Base-by-base conservation (phyloP, 2,888 invertebrate species). In the Melieria crassipennis region DNA sequence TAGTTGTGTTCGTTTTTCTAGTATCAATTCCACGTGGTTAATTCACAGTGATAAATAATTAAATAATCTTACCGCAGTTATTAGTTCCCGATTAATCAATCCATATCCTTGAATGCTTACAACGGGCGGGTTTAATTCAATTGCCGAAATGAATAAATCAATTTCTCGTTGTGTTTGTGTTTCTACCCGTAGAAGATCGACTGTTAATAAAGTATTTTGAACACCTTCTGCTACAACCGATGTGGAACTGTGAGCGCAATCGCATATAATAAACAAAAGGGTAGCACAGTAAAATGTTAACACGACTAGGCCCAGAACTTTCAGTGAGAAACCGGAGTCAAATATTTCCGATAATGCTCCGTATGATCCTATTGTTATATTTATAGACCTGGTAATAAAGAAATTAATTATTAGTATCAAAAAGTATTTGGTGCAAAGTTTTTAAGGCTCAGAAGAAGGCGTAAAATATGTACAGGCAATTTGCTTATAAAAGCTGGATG, bases 101-200 rank as follows among this genome's bases (percentile, higher is more conserved):
- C 89, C 90, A 78, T 91, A 92, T 30, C 92, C 92, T 79, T 90
- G 89, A 69, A 92, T 85, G 47, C 90, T 91, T 6, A 92, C 91
- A 4, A 90, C 90, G 0, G 92, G 91, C 5, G 91, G 91, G 83
- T 92, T 92, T 89, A 91, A 89, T 81, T 91, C 89, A 64, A 92
- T 91, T 1, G 91, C 92, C 74, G 89, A 89, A 75, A 91, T 88
- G 83, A 92, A 92, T 73, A 91, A 87, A 81, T 91, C 91, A 75
- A 92, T 89, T 90, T 92, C 91, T 84, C 89, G 89, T 70, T 90
- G 89, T 9, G 91, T 89, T 7, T 88, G 89, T 75, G 87, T 85
- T 78, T 91, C 91, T 0, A 91, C 88, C 47, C 87, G 85, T 46
- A 88, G 80, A 50, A 91, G 84, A 75, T 91, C 88, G 5, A 91